A percentile compares a stretch with the other conserved stretches of the same genome.
Conservation (phyloP, 1,140 invertebrate genomes). For the Vanessa atalanta region DNA sequence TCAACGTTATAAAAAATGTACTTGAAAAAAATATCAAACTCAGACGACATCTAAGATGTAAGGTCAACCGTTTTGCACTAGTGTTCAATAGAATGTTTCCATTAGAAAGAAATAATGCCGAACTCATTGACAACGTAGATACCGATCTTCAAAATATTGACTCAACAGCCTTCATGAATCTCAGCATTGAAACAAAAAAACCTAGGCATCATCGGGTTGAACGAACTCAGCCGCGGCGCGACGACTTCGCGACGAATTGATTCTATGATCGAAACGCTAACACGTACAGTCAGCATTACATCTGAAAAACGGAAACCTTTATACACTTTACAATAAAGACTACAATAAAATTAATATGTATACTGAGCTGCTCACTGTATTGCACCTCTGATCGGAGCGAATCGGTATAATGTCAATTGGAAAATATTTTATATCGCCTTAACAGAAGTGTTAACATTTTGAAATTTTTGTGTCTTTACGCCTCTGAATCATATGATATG, state of each 20-base stretch:
- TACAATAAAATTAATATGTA: background rate
- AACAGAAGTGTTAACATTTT: slow-evolving; percentile 25
- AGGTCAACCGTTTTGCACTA: slow-evolving; percentile 5
- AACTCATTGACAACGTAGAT: slow-evolving; percentile 30
- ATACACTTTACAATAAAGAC: slow-evolving; percentile 3
- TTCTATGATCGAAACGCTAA: slow-evolving; percentile 49
- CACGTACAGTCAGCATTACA: slow-evolving; percentile 23
- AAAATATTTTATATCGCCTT: slow-evolving; percentile 36
- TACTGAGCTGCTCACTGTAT: slow-evolving; percentile 21
- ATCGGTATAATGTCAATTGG: slow-evolving; percentile 44
- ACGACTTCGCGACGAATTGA: slow-evolving; percentile 53
- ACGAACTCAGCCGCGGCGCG: slow-evolving; percentile 39
- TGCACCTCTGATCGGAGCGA: slow-evolving; percentile 51
- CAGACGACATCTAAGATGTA: background rate
- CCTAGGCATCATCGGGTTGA: slow-evolving; percentile 40
- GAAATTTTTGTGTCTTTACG: slow-evolving; percentile 9
- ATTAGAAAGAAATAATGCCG: slow-evolving; percentile 12
- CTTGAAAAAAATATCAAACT: too few relatives aligned
- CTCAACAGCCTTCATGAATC: slow-evolving; percentile 37
- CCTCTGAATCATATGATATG: background rate
- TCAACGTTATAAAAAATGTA: too few relatives aligned
- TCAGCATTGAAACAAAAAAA: slow-evolving; percentile 36
- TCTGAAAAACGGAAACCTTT: slow-evolving; percentile 16
- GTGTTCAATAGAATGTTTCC: slow-evolving; percentile 18
- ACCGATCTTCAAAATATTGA: slow-evolving; percentile 37